Base-by-base conservation (phyloP, 2,113 vertebrate genomes). In the Xyrauchen texanus region DNA sequence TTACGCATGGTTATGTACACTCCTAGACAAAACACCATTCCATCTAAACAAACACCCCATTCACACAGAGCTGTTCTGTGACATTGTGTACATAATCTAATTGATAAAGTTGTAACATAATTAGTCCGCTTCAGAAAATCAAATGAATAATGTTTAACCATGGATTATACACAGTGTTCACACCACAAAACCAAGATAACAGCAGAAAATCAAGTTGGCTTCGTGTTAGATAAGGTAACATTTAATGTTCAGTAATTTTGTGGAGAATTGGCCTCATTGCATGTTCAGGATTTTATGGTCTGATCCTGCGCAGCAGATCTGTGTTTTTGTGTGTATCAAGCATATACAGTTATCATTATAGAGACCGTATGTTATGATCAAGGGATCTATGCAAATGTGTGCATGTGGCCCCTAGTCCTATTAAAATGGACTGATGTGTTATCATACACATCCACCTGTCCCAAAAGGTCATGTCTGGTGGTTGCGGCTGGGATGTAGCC, bases 401-500 rank as follows among this genome's bases (percentile, higher is more conserved):
- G 53, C 13, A 49, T 49, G 6, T 51, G 62, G 9, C 15, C 2
- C 34, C 15, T 12, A 16, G 15, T 62, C 0, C 10, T 60, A 74
- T 49, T 74, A 13, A 47, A 74, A 49, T 58, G 5, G 6, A 46
- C 68, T 9, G 12, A 42, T 73, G 57, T 72, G 55, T 74, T 9
- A 62, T 74, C 45, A 12, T 42, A 51, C 7, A 74, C 10, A 13
- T 74, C 1, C 21, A 34, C 21, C 21, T 34, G 21, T 34, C 21
- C 21, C 21, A 34, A 1, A 8, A 63, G 71, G 71, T 79, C 77
- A 52, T 45, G 4, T 79, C 67, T 79, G 42, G 21, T 68, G 16
- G 62, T 74, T 12, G 44, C 68, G 49, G 8, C 65, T 10, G n/a
- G 8, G 46, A 21, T 51, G 21, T 34, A 34, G 21, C 21, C 5